A percentile compares a stretch with the other conserved stretches of the same genome.
phyloP scores from a whole-genome alignment of 2,113 vertebrate genomes.

The Orycteropus afer region DNA sequence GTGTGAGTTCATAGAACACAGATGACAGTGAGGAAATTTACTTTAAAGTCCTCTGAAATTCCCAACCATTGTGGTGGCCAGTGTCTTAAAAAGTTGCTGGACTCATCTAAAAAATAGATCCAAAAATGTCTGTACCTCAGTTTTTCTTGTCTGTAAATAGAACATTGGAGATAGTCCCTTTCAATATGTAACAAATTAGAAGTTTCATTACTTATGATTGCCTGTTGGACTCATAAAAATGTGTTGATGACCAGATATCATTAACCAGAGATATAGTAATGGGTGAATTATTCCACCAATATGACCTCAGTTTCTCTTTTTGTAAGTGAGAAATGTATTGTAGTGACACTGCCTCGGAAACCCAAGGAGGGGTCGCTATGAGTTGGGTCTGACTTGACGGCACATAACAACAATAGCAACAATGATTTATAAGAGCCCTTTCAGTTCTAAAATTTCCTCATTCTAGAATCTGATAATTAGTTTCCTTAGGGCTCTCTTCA shows the following conservation, averaged over 20 bases:
- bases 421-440: not conserved
- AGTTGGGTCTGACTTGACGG: too few relatives aligned
- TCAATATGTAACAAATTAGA: not conserved
- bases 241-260: not conserved
- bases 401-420: too few relatives aligned
- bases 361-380: too few relatives aligned
- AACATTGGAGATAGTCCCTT: not conserved
- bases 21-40: not conserved
- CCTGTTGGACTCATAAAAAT: not conserved
- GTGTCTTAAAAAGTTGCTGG: not conserved
- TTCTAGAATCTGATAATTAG: not conserved
- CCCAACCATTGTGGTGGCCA: not conserved
- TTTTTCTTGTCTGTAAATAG: not conserved
- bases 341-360: too few relatives aligned
- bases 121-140: not conserved
- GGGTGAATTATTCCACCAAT: not conserved
- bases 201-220: not conserved
- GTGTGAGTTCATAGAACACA: not conserved
- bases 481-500: constrained; percentile 58
- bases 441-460: not conserved
- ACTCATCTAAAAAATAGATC: not conserved
- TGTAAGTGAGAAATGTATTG: not conserved
- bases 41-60: too few relatives aligned
- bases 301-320: not conserved
- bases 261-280: not conserved